Base-by-base conservation (phyloP, 2,113 vertebrate species). In the Puffinus mauretanicus region DNA sequence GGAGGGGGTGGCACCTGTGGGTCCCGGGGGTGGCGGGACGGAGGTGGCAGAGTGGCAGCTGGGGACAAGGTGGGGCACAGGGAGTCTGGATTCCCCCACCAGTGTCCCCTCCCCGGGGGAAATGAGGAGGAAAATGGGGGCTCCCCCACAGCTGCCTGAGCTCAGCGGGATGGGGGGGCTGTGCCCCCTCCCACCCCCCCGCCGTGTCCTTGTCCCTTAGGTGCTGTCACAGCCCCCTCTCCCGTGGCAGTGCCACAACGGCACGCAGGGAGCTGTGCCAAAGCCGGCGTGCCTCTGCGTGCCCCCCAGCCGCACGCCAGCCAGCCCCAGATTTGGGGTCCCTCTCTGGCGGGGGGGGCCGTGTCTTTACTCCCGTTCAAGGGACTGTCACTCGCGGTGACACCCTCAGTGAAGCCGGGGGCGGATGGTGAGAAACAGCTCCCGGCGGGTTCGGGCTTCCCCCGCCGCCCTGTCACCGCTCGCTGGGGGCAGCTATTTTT, bases 271-370 rank as follows among this genome's bases (percentile, higher is more conserved):
- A 25, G 15, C 57, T 4, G 26, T 10, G 46, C 44, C 32, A 24
- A 25, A 69, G 42, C 36, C 26, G 15, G 22, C 0, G 0, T 61
- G 34, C 38, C 51, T 19, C 40, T 9, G 18, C 4, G 21, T 85
- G 54, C 8, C 51, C 38, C 51, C 7, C 38, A 54, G 66, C 16
- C 15, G 20, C 16, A 3, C 38, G 21, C 14, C 24, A 14, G 34
- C 47, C 57, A n/a, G 36, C 40, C 47, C 60, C 73, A 69, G 38
- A 24, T 84, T 52, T 54, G 9, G 20, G 72, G 57, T 42, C 13
- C 25, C 30, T 4, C 14, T n/a, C 44, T 24, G 69, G 30, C 6
- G 1, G 64, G 7, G 6, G 38, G 10, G 47, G 16, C 5, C 0
- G 3, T 2, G 5, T 64, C 82, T 64, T 69, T 66, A 40, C 60